phyloP scores from a whole-genome alignment of 35 echinoderm and acorn worm species.

The Holothuria glaberrima region DNA sequence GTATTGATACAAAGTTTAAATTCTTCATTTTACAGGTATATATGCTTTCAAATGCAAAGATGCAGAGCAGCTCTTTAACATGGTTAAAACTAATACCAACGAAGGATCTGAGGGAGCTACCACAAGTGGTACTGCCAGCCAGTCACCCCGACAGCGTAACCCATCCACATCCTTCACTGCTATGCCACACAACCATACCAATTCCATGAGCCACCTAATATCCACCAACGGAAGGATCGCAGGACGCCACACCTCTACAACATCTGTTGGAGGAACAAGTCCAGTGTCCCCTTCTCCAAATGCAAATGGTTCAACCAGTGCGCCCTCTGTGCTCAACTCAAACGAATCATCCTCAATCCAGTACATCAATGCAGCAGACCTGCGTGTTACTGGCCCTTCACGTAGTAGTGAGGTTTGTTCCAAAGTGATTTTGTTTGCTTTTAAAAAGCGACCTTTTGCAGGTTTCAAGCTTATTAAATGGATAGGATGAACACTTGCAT shows the following conservation, averaged over 20 bases:
- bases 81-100: slow-evolving; percentile 87
- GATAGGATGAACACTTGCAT: no score
- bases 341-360: background rate
- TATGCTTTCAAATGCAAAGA: slow-evolving; percentile 97
- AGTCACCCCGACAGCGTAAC: background rate
- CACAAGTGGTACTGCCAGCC: slow-evolving; percentile 3
- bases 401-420: background rate
- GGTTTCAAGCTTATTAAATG: no score
- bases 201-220: slow-evolving; percentile 35
- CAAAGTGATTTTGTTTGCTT: background rate
- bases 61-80: slow-evolving; percentile 77
- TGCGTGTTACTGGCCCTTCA: slow-evolving; percentile 23
- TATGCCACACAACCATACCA: slow-evolving; percentile 44
- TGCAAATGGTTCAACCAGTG: background rate
- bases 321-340: background rate
- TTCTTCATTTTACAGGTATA: slow-evolving; percentile 69
- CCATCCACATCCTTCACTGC: background rate
- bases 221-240: slow-evolving; percentile 42
- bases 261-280: background rate
- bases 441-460: background rate
- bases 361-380: slow-evolving; percentile 50
- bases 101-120: slow-evolving; percentile 35
- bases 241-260: background rate
- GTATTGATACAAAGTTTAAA: no score
- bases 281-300: slow-evolving; percentile 1